Percentiles rank a stretch among this genome's conserved stretches.
Conservation (phyloP, 1,140 invertebrate species). For the Anastrepha obliqua region DNA sequence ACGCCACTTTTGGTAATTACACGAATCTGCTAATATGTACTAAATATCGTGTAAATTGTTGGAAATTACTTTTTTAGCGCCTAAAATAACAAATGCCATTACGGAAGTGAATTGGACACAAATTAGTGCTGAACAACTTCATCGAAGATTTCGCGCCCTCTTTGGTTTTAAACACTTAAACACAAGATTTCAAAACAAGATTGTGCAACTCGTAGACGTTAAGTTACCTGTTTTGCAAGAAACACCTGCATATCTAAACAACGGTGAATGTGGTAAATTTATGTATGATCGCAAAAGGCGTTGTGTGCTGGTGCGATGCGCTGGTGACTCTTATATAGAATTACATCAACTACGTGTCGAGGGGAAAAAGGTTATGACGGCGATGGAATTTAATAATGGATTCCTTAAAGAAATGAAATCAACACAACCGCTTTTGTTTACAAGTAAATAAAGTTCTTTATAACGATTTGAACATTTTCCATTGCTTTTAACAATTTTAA, state of each 20-base stretch:
- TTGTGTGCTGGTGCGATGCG: slow-evolving; percentile 78
- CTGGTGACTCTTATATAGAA: slow-evolving; percentile 77
- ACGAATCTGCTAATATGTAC: slow-evolving; percentile 45
- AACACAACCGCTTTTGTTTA: slow-evolving; percentile 56
- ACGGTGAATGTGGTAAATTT: slow-evolving; percentile 60
- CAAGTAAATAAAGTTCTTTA: slow-evolving; percentile 62
- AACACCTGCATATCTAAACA: too few relatives aligned
- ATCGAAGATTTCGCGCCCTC: slow-evolving; percentile 81
- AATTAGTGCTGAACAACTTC: slow-evolving; percentile 79
- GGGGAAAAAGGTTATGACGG: slow-evolving; percentile 79
- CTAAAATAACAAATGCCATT: slow-evolving; percentile 79
- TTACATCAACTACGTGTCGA: slow-evolving; percentile 78
- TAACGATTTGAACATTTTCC: neutral
- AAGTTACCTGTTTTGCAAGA: slow-evolving; percentile 21
- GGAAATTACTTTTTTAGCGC: slow-evolving; percentile 76
- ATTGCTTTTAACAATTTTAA: slow-evolving; percentile 52
- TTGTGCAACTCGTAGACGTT: slow-evolving; percentile 79
- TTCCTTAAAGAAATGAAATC: slow-evolving; percentile 76
- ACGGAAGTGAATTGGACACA: slow-evolving; percentile 80
- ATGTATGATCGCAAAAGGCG: slow-evolving; percentile 62
- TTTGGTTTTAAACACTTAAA: slow-evolving; percentile 79
- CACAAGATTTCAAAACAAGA: slow-evolving; percentile 77
- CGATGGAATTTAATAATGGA: slow-evolving; percentile 82
- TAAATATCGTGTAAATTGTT: slow-evolving; percentile 52
- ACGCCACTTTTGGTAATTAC: slow-evolving; percentile 82